Conservation (phyloP, 2,888 invertebrate species). For the Alcis repandata region DNA sequence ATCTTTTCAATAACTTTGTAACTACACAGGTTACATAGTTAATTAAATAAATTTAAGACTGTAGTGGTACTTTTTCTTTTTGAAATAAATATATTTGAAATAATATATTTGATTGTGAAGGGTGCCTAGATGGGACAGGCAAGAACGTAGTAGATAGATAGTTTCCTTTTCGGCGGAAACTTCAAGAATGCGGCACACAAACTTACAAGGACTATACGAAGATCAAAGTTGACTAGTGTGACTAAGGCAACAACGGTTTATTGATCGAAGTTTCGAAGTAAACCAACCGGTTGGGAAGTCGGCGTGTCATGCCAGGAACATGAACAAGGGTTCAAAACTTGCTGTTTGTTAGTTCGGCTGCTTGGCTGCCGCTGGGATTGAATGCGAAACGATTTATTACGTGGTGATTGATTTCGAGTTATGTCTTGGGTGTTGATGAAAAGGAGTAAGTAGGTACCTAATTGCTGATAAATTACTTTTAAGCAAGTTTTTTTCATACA, state of each 20-base stretch:
- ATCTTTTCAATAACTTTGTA: too few species aligned
- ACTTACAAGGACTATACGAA: slow-evolving; percentile 12
- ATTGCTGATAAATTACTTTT: too few species aligned
- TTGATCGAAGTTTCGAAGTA: slow-evolving; percentile 34
- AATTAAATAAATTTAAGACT: too few species aligned
- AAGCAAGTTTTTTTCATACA: too few species aligned
- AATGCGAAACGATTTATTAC: slow-evolving; percentile 12
- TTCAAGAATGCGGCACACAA: slow-evolving; percentile 2
- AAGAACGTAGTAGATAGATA: background rate
- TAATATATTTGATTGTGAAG: too few species aligned
- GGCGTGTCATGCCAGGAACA: slow-evolving; percentile 38
- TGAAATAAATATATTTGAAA: too few species aligned
- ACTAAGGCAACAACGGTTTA: slow-evolving; percentile 17
- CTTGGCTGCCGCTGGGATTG: slow-evolving; percentile 24
- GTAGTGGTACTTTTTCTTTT: too few species aligned
- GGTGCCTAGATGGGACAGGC: too few species aligned
- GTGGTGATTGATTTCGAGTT: slow-evolving; percentile 24
- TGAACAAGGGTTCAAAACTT: slow-evolving; percentile 34
- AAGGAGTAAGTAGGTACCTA: too few species aligned
- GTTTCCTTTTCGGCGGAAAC: background rate
- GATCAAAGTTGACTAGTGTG: slow-evolving; percentile 25
- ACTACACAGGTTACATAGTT: too few species aligned
- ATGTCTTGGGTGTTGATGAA: too few species aligned
- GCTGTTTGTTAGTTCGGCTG: slow-evolving; percentile 28
- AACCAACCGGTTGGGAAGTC: slow-evolving; percentile 33